Evolutionary conservation across 2,797 vertebrate genomes (phyloP), one percentile per base, ranked within the genome.

Genomic region (Fratercula arctica): DNA sequence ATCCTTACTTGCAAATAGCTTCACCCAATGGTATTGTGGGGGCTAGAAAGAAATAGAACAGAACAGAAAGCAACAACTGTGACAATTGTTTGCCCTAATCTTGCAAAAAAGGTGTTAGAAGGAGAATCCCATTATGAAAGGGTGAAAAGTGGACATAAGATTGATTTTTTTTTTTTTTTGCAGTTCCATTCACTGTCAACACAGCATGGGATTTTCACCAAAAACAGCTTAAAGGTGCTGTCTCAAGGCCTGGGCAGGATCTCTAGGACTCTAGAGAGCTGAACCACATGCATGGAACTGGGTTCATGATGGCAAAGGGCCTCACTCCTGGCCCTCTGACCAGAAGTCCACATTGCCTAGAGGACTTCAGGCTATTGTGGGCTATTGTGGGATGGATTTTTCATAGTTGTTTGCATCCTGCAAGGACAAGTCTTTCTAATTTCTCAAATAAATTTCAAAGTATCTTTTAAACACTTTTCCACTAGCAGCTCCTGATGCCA

Each of bases 211-310:
- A 51, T 6, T 87, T 90, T 78, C 43, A 75, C 6, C 4, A 43
- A 63, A 80, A 80, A 0, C 8, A 16, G 19, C 2, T 33, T 21
- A 37, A n/a, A 29, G 64, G n/a, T 16, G 7, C 11, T 74, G 14
- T 29, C 19, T 90, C 29, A 77, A 75, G 35, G 23, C 15, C 37
- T 69, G 63, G 41, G 25, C 20, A 76, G 29, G 56, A 41, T 73
- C 35, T 60, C 25, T 39, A 43, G 35, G 24, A 43, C 33, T 59
- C 16, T 59, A 64, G 54, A 76, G 59, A 85, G 23, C 31, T 57
- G 23, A 57, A 11, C 12, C 16, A 24, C 2, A 0, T 18, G 14
- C 39, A 31, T 60, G 39, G 3, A 2, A 24, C 16, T 1, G 1
- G 3, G 4, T 50, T 86, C 16, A 6, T 56, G 28, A 46, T 45